A percentile compares a stretch with the other conserved stretches of the same genome.
These are phyloP conservation scores for Macrotus californicus DNA, from an alignment of 2,113 vertebrate species.

Conservation along the genomic window DNA sequence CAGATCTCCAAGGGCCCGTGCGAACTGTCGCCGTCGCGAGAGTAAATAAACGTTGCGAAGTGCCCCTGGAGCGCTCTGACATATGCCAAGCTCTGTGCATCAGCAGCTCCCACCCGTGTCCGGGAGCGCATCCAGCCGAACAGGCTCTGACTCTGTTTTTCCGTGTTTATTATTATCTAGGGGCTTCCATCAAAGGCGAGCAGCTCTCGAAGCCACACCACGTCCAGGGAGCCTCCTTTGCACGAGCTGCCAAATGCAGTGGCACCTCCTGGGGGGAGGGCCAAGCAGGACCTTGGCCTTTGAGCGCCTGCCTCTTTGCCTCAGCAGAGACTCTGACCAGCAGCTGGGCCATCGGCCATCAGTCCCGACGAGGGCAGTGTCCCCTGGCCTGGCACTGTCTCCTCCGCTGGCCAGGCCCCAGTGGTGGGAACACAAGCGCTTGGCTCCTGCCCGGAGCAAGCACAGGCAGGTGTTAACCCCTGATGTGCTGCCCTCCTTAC, in stretches of 20 bases:
- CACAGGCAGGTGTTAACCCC: neutral
- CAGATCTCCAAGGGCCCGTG: slow-evolving; percentile 18
- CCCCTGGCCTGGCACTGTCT: accelerated
- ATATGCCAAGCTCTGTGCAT: neutral
- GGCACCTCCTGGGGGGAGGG: neutral
- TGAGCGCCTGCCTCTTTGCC: neutral
- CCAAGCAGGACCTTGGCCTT: neutral
- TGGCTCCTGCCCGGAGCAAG: neutral
- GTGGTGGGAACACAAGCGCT: neutral
- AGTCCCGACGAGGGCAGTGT: neutral
- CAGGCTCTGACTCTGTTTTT: neutral
- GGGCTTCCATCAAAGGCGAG: slow-evolving; percentile 33
- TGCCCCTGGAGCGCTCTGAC: slow-evolving; percentile 30
- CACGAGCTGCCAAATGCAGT: neutral
- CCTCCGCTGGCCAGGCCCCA: neutral
- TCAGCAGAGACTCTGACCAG: neutral
- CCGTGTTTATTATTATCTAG: slow-evolving; percentile 45
- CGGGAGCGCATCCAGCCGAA: slow-evolving; percentile 3
- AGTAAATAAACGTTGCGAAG: slow-evolving; percentile 43
- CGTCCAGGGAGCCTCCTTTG: neutral
- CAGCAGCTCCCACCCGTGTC: neutral
- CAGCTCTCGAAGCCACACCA: neutral
- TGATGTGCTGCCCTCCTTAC: neutral
- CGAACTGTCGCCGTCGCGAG: slow-evolving; percentile 14
- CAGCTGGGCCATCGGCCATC: neutral